Evolutionary conservation across 2,888 invertebrate species (phyloP).

Genomic region (Blomia tropicalis): DNA sequence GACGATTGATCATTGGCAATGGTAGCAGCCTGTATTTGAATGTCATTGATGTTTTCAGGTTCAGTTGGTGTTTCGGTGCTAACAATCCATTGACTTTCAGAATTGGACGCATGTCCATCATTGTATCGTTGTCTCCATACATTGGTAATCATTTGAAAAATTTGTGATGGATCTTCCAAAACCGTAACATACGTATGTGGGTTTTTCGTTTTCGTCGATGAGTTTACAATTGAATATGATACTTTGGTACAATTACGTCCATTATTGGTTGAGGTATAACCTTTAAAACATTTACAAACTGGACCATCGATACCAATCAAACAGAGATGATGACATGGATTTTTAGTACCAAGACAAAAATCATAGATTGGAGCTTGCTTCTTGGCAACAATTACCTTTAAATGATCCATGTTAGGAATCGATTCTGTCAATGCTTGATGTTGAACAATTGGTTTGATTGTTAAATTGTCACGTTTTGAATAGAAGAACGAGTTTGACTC

Average conservation of each 20-base stretch:
- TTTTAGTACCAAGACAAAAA: not conserved
- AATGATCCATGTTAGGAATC: not conserved
- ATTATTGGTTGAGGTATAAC: conserved; percentile 1
- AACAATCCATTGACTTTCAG: not conserved
- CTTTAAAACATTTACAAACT: conserved; percentile 17
- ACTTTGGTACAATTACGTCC: conserved; percentile 15
- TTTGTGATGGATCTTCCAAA: too few relatives aligned
- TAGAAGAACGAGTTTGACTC: conserved; percentile 7
- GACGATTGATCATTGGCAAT: not conserved
- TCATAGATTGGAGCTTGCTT: not conserved
- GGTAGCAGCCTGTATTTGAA: not conserved
- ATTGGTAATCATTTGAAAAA: too few relatives aligned
- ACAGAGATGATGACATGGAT: conserved; percentile 56
- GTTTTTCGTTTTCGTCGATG: not conserved
- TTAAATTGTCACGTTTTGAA: not conserved
- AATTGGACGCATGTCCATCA: too few relatives aligned
- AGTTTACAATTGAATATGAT: not conserved
- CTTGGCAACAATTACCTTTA: not conserved
- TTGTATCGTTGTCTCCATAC: too few relatives aligned
- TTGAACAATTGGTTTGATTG: not conserved
- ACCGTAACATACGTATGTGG: too few relatives aligned
- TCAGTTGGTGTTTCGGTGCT: not conserved
- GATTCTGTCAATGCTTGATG: not conserved
- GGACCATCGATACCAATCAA: conserved; percentile 16
- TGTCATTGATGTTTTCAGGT: not conserved